These are phyloP conservation scores for Conus canariensis DNA, from an alignment of 2,888 invertebrate species.

Conservation along the genomic window DNA sequence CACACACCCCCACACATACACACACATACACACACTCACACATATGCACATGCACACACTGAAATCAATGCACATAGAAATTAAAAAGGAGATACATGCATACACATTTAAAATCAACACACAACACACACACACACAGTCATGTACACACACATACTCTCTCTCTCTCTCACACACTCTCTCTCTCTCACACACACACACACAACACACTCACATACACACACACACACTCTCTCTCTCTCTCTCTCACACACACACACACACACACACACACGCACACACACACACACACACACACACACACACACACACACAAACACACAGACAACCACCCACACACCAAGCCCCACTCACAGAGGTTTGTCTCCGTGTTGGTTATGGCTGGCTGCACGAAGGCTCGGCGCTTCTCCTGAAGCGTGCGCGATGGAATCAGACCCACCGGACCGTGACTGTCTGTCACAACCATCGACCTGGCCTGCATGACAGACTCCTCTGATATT, in stretches of 20 bases:
- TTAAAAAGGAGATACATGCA: neutral
- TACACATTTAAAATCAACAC: neutral
- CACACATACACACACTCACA: neutral
- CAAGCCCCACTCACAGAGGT: slow-evolving; percentile 71
- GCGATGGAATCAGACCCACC: slow-evolving; percentile 77
- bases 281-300: no score
- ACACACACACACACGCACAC: no score
- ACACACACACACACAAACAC: neutral
- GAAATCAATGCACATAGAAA: neutral
- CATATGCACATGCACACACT: neutral
- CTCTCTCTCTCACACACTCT: no score
- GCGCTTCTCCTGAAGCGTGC: slow-evolving; percentile 81
- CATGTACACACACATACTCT: no score
- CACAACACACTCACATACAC: no score
- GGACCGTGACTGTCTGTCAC: slow-evolving; percentile 61
- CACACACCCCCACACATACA: no score
- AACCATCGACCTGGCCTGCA: slow-evolving; percentile 72
- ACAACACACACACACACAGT: neutral
- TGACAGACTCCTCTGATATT: neutral
- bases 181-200: no score
- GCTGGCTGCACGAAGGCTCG: slow-evolving; percentile 98
- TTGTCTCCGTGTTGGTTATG: slow-evolving; percentile 87
- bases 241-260: no score
- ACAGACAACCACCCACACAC: neutral
- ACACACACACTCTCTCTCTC: no score